Evolutionary conservation across 2,113 vertebrate genomes (phyloP), one percentile per base, ranked within the genome.

Genomic region (Hippocampus guttulatus): DNA sequence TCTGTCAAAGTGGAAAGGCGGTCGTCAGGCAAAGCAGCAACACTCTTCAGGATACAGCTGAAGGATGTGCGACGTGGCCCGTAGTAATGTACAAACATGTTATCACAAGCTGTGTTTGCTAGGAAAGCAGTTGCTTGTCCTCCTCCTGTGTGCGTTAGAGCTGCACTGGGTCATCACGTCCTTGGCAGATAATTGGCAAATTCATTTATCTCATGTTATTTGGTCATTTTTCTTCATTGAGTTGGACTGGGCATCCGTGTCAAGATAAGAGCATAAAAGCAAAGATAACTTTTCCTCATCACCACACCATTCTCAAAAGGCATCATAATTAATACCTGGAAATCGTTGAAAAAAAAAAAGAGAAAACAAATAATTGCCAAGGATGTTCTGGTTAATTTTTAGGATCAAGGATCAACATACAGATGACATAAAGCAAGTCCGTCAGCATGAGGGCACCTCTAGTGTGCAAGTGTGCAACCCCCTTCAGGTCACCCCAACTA

Each of bases 1-100:
- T 96, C 92, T 89, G 67, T 70, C 47, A 30, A n/a, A 11, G 0
- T 4, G 58, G 40, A 5, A 75, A 64, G 0, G 1, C 7, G 45
- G 10, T n/a, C 11, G 25, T 58, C 55, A 27, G 55, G 55, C 11
- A 27, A 27, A 15, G 55, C 55, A 23, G 20, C 9, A 23, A 55
- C 10, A 2, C 15, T 27, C n/a, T 15, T 64, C 62, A 43, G 62
- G 40, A 64, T 43, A 41, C n/a, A n/a, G 61, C 30, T 62, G 27
- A 62, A 62, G 60, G 61, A 41, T 41, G 61, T 63, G 20, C 21
- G 38, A 14, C 20, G n/a, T 43, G 38, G 20, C 23, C 52, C 38
- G 25, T 12, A 41, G 54, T 33, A 41, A 55, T 7, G 64, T 25
- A 23, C 25, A 67, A 73, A 67, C 52, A 58, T 51, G 27, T 23